Evolutionary conservation across 1,140 invertebrate genomes (phyloP).

Genomic region (Ditylenchus dipsaci): DNA sequence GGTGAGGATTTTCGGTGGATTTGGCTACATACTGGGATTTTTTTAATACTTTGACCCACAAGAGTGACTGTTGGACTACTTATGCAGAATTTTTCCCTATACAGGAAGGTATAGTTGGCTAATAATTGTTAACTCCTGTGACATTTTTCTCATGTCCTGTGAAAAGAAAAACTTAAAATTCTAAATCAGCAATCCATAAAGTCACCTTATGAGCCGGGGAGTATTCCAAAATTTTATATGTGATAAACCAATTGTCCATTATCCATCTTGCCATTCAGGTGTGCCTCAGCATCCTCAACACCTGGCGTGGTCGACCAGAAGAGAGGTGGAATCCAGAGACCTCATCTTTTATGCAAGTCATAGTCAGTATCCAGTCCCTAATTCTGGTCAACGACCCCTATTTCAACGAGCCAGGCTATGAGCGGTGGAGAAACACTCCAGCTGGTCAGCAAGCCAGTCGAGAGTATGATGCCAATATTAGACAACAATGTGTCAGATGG

Average conservation of each 20-base stretch:
- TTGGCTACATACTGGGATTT: no score
- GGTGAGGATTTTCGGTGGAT: conserved; percentile 70
- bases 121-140: no score
- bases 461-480: conserved; percentile 92
- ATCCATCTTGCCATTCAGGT: conserved; percentile 64
- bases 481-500: conserved; percentile 87
- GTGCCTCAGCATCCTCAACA: conserved; percentile 87
- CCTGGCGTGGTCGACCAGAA: conserved; percentile 92
- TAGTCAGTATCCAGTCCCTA: conserved; percentile 89
- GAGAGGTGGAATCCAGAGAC: conserved; percentile 87
- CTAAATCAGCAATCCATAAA: no score
- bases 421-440: conserved; percentile 64
- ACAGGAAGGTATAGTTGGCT: no score
- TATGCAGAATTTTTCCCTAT: no score
- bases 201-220: no score
- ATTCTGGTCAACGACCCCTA: conserved; percentile 92
- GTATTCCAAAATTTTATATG: no score
- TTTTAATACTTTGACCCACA: no score
- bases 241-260: no score
- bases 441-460: conserved; percentile 61
- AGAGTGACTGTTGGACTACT: no score
- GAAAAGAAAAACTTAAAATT: no score
- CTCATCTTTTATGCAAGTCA: conserved; percentile 86
- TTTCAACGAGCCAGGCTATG: conserved; percentile 90
- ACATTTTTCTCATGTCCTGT: no score